Conservation (phyloP, 1,140 invertebrate genomes). For the Metopolophium dirhodum region DNA sequence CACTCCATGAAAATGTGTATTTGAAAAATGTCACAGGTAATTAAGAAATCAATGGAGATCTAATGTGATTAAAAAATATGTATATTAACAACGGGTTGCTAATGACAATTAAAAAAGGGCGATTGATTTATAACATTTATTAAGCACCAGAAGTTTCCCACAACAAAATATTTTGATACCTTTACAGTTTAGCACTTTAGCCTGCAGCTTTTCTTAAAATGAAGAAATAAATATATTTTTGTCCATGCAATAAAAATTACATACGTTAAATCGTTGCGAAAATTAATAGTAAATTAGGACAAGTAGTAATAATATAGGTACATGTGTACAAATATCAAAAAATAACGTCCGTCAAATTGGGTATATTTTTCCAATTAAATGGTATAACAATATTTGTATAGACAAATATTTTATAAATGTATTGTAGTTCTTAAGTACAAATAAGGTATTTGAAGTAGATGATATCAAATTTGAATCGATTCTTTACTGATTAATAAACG, state of each 20-base stretch:
- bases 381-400: background rate
- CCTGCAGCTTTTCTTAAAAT: background rate
- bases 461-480: background rate
- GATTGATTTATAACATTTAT: slow-evolving; percentile 3
- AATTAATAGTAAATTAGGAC: background rate
- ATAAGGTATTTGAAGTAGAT: background rate
- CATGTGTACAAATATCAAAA: background rate
- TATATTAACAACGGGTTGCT: background rate
- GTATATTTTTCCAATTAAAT: background rate
- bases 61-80: slow-evolving; percentile 14
- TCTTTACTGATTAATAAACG: too few relatives aligned
- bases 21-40: slow-evolving; percentile 13
- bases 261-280: background rate
- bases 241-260: background rate
- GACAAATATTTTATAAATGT: too few relatives aligned
- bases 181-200: background rate
- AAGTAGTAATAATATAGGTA: too few relatives aligned
- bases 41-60: background rate
- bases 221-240: background rate
- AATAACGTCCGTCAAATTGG: background rate
- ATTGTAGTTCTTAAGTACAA: background rate
- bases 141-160: background rate
- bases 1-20: background rate
- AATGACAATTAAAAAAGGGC: slow-evolving; percentile 15
- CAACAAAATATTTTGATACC: background rate